phyloP scores from a whole-genome alignment of 2,888 invertebrate species.

The Eupelmus urozonus region DNA sequence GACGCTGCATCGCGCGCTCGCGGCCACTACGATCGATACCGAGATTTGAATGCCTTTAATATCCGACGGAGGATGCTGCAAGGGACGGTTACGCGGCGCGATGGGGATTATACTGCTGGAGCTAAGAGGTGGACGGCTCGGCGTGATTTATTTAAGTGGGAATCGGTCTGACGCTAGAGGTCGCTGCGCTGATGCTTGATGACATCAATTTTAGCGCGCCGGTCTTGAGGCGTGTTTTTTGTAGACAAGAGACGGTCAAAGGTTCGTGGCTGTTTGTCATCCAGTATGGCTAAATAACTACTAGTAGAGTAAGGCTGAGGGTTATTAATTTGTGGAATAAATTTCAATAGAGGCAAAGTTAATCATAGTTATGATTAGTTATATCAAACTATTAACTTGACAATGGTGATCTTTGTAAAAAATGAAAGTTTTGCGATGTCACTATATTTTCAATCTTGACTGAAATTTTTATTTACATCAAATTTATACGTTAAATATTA shows the following conservation, averaged over 20 bases:
- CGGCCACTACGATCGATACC: slow-evolving; percentile 28
- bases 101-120: not conserved
- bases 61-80: not conserved
- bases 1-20: slow-evolving; percentile 11
- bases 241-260: no score
- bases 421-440: no score
- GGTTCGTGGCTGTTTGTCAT: no score
- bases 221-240: no score
- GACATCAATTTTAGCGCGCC: slow-evolving; percentile 29
- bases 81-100: not conserved
- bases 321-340: slow-evolving; percentile 16
- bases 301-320: no score
- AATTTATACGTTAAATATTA: no score
- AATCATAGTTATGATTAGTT: not conserved
- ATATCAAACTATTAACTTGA: no score
- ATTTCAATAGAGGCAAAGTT: not conserved
- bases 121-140: not conserved
- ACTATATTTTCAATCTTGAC: no score
- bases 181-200: slow-evolving; percentile 24
- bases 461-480: no score
- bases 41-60: slow-evolving; percentile 47
- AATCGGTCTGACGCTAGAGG: slow-evolving; percentile 21
- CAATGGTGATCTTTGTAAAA: no score
- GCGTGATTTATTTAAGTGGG: slow-evolving; percentile 33
- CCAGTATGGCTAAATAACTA: no score